Percentiles rank a stretch among this genome's conserved stretches.
These are phyloP conservation scores for Ianthella basta DNA, from an alignment of 37 sponge, comb jelly and placozoan genomes.

Conservation along the genomic window DNA sequence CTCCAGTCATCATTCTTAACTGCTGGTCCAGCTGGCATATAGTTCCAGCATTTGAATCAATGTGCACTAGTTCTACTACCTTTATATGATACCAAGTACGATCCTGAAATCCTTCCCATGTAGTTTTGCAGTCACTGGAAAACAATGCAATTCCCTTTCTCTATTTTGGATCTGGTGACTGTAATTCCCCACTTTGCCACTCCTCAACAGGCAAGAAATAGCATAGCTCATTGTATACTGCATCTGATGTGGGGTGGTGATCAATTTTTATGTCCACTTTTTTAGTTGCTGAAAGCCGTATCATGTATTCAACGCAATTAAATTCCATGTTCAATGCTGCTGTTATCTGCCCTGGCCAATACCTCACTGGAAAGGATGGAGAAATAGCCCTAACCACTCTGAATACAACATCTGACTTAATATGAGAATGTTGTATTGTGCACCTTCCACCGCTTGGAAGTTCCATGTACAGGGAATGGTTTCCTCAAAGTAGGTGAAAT, in stretches of 20 bases:
- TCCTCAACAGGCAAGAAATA: background rate
- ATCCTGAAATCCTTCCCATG: no score
- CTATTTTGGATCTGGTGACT: background rate
- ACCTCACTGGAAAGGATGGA: background rate
- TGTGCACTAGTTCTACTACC: no score
- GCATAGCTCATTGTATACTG: background rate
- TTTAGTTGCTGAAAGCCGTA: background rate
- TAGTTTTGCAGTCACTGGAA: no score
- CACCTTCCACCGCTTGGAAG: background rate
- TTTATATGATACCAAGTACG: no score
- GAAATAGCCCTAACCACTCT: background rate
- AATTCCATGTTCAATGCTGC: background rate
- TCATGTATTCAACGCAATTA: background rate
- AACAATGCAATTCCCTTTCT: conserved; percentile 2
- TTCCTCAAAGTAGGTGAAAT: no score
- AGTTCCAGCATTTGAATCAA: no score
- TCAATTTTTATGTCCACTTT: background rate
- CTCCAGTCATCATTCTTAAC: no score
- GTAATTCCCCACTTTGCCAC: background rate
- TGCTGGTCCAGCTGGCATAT: no score
- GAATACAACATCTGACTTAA: background rate
- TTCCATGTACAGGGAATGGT: background rate
- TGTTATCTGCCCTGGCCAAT: background rate
- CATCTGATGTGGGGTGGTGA: background rate
- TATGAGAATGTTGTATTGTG: background rate